Conservation (phyloP, 2,797 vertebrate genomes). For the Neomorphus geoffroyi region DNA sequence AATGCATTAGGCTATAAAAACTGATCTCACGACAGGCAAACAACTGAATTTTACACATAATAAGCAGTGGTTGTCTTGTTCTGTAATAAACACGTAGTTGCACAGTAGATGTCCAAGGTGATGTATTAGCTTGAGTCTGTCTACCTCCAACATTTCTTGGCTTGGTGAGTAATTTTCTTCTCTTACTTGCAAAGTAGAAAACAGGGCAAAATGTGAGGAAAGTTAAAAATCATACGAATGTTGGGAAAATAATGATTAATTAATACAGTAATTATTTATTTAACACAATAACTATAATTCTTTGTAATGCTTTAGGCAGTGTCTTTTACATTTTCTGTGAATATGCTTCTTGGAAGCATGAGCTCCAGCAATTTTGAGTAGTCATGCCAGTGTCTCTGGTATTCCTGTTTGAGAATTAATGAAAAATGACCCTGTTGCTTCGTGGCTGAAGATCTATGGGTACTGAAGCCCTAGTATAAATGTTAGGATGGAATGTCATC, state of each 20-base stretch:
- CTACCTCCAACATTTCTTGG: neutral
- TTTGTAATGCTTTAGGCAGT: neutral
- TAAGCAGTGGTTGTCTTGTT: neutral
- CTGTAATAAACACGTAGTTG: neutral
- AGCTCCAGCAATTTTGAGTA: neutral
- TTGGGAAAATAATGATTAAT: neutral
- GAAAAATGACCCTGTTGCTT: neutral
- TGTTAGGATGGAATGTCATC: neutral
- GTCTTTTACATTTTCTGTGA: neutral
- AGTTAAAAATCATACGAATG: neutral
- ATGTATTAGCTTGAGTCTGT: neutral
- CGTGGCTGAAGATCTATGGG: neutral
- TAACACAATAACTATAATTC: neutral
- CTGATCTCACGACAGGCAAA: neutral
- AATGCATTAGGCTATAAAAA: neutral
- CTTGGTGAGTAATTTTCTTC: neutral
- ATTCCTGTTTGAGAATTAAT: neutral
- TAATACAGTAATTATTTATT: neutral
- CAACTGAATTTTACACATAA: neutral
- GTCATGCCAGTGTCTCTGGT: neutral
- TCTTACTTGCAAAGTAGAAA: neutral
- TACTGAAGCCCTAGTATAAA: neutral
- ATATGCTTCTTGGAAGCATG: neutral
- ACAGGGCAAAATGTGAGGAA: neutral
- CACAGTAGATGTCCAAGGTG: neutral